These are phyloP conservation scores for Toxonevra muliebris DNA, from an alignment of 2,888 invertebrate genomes.

Conservation along the genomic window DNA sequence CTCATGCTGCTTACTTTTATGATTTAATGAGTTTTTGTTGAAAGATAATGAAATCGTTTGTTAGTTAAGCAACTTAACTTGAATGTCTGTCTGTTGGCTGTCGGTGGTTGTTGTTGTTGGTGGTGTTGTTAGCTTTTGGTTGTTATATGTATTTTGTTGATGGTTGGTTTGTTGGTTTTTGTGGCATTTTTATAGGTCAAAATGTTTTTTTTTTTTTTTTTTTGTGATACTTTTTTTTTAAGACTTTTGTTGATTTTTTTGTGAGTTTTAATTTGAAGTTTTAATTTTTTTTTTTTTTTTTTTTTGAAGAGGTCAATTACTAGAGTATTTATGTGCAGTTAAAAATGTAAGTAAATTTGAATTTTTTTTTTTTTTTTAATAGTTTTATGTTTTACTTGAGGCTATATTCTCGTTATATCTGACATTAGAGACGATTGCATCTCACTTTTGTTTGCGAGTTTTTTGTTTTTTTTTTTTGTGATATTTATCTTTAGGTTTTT, in stretches of 20 bases:
- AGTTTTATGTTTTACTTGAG: neutral
- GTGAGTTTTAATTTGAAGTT: neutral
- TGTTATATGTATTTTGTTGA: conserved; percentile 21
- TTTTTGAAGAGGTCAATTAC: conserved; percentile 17
- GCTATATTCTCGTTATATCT: neutral
- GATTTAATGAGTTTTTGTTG: conserved; percentile 30
- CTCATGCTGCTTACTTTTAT: conserved; percentile 23
- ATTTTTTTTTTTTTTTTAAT: neutral
- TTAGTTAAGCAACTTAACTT: conserved; percentile 12
- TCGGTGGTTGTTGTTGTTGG: conserved; percentile 10
- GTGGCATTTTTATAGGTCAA: conserved; percentile 33
- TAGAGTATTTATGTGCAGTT: no score
- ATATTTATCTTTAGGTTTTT: neutral
- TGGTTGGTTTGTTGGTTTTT: conserved; percentile 12
- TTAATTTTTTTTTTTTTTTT: neutral
- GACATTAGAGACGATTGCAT: neutral
- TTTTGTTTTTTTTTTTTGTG: no score
- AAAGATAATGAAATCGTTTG: conserved; percentile 33
- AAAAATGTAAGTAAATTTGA: no score
- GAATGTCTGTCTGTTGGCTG: conserved; percentile 4
- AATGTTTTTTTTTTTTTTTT: conserved; percentile 11
- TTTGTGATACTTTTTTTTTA: conserved; percentile 11
- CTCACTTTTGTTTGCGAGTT: neutral
- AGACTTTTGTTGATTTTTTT: conserved; percentile 1
- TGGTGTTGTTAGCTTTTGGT: conserved; percentile 2